Conservation (phyloP, 2,113 vertebrate genomes). For the Petromus typicus region DNA sequence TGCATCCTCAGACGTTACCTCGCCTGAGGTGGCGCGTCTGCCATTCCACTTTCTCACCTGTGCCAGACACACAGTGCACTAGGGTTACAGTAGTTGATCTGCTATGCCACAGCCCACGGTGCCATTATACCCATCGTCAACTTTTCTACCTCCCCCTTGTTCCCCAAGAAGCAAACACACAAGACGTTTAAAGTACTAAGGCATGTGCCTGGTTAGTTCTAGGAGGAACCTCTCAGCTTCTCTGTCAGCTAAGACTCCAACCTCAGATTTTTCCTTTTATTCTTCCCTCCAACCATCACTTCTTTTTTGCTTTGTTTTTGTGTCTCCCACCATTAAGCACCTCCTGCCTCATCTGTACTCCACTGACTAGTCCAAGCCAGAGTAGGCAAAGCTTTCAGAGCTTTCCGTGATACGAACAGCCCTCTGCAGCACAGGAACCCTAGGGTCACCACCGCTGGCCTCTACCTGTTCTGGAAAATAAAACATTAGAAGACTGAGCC, state of each 20-base stretch:
- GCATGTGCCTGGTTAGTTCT: neutral
- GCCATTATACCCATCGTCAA: too few relatives aligned
- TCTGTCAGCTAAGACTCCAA: neutral
- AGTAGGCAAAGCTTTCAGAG: neutral
- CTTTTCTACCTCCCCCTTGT: neutral
- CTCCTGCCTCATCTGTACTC: neutral
- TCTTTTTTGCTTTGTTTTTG: neutral
- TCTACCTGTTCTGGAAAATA: neutral
- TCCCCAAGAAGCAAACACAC: neutral
- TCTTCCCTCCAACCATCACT: neutral
- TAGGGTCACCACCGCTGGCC: neutral
- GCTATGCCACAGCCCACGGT: neutral
- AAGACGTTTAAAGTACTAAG: neutral
- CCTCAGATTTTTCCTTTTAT: neutral
- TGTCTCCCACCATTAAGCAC: neutral
- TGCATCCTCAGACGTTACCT: neutral
- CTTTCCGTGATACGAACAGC: neutral
- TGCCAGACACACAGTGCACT: too few relatives aligned
- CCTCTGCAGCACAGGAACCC: fast-evolving
- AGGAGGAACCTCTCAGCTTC: neutral
- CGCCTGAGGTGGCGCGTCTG: neutral
- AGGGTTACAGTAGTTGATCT: too few relatives aligned
- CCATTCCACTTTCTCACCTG: neutral
- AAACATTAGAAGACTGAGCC: neutral
- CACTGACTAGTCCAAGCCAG: neutral